Evolutionary conservation across 2,888 invertebrate genomes (phyloP).

Genomic region (Harpalus rubripes): DNA sequence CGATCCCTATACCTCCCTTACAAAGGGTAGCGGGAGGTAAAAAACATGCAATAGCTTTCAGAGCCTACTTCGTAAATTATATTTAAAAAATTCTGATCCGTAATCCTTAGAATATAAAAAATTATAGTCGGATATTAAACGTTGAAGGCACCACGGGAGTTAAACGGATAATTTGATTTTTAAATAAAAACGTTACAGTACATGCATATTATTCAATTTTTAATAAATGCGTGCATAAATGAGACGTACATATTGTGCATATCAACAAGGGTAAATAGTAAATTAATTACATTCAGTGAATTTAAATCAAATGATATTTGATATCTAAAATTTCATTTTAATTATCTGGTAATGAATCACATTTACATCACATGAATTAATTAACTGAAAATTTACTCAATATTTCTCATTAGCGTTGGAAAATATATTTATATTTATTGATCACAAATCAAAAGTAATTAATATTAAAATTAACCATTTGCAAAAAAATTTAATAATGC

Average conservation of each 20-base stretch:
- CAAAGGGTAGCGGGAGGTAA: too few relatives aligned
- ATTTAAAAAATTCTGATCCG: too few relatives aligned
- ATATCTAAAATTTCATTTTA: slow-evolving; percentile 50
- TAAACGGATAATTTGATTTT: too few relatives aligned
- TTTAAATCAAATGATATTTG: slow-evolving; percentile 55
- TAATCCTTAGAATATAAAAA: too few relatives aligned
- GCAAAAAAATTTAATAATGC: slow-evolving; percentile 16
- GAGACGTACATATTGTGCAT: slow-evolving; percentile 8
- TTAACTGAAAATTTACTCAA: slow-evolving; percentile 46
- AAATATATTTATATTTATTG: slow-evolving; percentile 49
- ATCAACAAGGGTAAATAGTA: slow-evolving; percentile 41
- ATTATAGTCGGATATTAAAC: too few relatives aligned
- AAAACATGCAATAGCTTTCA: too few relatives aligned
- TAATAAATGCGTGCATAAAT: slow-evolving; percentile 28
- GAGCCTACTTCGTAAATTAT: too few relatives aligned
- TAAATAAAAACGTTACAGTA: background rate
- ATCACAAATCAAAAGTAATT: slow-evolving; percentile 44
- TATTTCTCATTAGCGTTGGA: slow-evolving; percentile 42
- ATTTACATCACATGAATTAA: slow-evolving; percentile 53
- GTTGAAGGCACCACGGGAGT: too few relatives aligned
- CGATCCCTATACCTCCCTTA: too few relatives aligned
- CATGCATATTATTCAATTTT: slow-evolving; percentile 21
- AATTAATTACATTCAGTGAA: slow-evolving; percentile 53
- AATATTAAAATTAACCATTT: slow-evolving; percentile 13
- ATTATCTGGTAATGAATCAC: slow-evolving; percentile 54